Conservation (phyloP, 2,888 invertebrate species). For the Drosophila infuscata region DNA sequence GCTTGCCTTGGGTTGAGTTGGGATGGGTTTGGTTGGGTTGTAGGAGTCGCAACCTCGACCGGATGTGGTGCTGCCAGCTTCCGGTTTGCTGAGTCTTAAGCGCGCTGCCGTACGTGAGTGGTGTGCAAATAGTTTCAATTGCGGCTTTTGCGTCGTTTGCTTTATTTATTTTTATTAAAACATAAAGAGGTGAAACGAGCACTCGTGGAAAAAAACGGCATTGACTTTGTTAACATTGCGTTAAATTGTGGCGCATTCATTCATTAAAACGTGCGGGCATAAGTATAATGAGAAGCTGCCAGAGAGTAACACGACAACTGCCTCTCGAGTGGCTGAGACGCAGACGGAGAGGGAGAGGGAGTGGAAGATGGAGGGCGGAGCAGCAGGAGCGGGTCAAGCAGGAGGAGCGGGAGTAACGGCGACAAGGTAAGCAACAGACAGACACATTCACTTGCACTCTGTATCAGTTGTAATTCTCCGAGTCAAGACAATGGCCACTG, state of each 20-base stretch:
- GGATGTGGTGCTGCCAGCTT: constrained; percentile 78
- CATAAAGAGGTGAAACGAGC: constrained; percentile 74
- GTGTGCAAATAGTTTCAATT: constrained; percentile 81
- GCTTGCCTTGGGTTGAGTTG: not conserved
- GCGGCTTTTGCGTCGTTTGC: constrained; percentile 80
- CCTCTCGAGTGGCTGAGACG: constrained; percentile 14
- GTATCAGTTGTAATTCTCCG: constrained; percentile 64
- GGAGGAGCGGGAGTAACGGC: not conserved
- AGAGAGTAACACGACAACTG: constrained; percentile 21
- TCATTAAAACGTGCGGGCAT: constrained; percentile 63
- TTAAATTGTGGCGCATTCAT: constrained; percentile 77
- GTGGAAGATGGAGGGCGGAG: not conserved
- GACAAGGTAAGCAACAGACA: constrained; percentile 17
- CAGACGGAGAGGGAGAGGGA: not conserved
- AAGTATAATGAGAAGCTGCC: constrained; percentile 44
- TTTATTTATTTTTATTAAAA: constrained; percentile 82
- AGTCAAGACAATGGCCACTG: constrained; percentile 59
- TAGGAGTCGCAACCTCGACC: constrained; percentile 48
- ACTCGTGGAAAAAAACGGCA: constrained; percentile 64
- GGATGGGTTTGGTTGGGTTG: not conserved
- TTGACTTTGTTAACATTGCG: constrained; percentile 80
- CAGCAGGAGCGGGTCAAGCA: constrained; percentile 25
- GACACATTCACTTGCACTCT: constrained; percentile 43
- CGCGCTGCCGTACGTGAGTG: constrained; percentile 77
- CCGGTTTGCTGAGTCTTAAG: constrained; percentile 80